Percentiles rank a stretch among this genome's conserved stretches.
Conservation (phyloP, 1,140 invertebrate species). For the Frieseomelitta varia region DNA sequence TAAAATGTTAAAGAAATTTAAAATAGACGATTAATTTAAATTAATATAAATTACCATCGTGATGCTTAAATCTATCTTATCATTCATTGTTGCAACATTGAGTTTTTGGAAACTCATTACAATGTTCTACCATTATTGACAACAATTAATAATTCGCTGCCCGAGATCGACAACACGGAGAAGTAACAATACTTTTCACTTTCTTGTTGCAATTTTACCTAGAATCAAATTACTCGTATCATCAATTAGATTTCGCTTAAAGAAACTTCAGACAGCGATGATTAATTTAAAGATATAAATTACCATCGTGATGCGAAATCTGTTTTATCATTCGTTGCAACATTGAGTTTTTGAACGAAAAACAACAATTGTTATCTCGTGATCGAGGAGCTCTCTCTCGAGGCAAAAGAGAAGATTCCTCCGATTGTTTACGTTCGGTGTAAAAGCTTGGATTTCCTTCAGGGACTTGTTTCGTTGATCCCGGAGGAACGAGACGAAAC, state of each 20-base stretch:
- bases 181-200: too few species aligned
- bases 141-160: not conserved
- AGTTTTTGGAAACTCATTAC: not conserved
- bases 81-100: not conserved
- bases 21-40: not conserved
- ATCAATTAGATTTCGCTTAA: too few species aligned
- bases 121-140: not conserved
- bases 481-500: not conserved
- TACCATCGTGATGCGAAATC: too few species aligned
- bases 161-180: too few species aligned
- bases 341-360: not conserved
- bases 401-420: not conserved
- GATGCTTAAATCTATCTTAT: not conserved
- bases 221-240: too few species aligned
- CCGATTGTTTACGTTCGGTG: too few species aligned
- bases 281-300: not conserved
- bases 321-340: not conserved
- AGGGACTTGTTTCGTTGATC: not conserved
- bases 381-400: not conserved
- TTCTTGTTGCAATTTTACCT: too few species aligned
- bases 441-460: not conserved
- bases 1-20: not conserved
- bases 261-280: not conserved
- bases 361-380: not conserved
- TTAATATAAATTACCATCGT: not conserved